Percentiles rank a stretch among this genome's conserved stretches.
phyloP scores from a whole-genome alignment of 2,888 invertebrate species.

The Ypsolopha sequella region DNA sequence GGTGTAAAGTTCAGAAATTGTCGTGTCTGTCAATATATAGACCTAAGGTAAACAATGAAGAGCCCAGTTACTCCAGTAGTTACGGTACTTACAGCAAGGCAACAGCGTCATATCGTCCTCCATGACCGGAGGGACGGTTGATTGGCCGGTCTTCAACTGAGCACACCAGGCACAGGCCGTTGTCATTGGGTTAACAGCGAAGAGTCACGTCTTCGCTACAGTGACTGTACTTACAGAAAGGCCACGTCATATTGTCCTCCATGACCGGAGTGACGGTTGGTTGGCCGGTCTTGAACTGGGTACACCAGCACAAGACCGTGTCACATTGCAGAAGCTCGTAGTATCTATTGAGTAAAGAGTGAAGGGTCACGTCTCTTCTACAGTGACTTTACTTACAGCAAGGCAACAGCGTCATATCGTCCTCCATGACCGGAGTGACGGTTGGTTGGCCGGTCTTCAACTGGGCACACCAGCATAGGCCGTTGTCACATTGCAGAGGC shows the following conservation, averaged over 20 bases:
- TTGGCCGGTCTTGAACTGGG: constrained; percentile 71
- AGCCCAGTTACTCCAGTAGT: constrained; percentile 49
- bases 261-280: constrained; percentile 67
- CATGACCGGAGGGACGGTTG: constrained; percentile 66
- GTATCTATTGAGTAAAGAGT: constrained; percentile 75
- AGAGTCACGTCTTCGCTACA: constrained; percentile 60
- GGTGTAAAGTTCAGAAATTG: no score
- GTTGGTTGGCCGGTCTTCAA: constrained; percentile 70
- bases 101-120: constrained; percentile 69
- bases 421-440: constrained; percentile 66
- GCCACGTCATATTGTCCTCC: constrained; percentile 70
- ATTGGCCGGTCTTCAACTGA: constrained; percentile 70
- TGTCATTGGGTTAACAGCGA: constrained; percentile 74
- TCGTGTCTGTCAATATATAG: no score
- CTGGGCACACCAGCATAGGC: constrained; percentile 78
- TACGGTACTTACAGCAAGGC: constrained; percentile 73
- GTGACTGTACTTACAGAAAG: constrained; percentile 72
- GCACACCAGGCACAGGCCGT: constrained; percentile 79
- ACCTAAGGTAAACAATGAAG: constrained; percentile 74
- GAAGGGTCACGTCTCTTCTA: constrained; percentile 65
- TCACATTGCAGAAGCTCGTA: constrained; percentile 78
- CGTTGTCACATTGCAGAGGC: constrained; percentile 75
- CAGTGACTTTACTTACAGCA: constrained; percentile 70
- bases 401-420: constrained; percentile 69
- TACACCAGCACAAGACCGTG: constrained; percentile 78